phyloP scores from a whole-genome alignment of 2,797 vertebrate species.

The Sebastes diploproa region DNA sequence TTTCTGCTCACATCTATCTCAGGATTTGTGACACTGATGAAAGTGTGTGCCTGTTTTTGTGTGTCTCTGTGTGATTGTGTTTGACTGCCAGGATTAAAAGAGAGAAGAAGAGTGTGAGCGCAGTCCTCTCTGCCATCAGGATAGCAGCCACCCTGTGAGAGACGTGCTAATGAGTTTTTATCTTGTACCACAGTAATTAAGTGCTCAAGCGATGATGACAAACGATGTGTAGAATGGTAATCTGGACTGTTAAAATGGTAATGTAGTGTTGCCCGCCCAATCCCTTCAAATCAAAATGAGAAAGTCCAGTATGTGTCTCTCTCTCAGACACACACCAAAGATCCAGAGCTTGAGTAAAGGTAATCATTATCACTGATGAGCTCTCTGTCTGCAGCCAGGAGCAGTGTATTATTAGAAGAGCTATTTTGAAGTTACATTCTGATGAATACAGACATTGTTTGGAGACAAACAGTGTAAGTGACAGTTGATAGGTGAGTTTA shows the following conservation, averaged over 20 bases:
- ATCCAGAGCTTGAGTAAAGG: slow-evolving; percentile 11
- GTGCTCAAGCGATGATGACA: slow-evolving; percentile 46
- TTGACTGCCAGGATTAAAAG: slow-evolving; percentile 37
- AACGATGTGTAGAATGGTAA: slow-evolving; percentile 34
- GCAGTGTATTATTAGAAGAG: slow-evolving; percentile 32
- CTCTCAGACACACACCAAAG: not conserved
- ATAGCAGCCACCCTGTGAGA: slow-evolving; percentile 38
- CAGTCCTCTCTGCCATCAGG: slow-evolving; percentile 28
- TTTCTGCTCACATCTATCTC: slow-evolving; percentile 14
- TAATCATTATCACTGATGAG: slow-evolving; percentile 56
- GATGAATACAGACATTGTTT: slow-evolving; percentile 19
- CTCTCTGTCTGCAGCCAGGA: slow-evolving; percentile 7
- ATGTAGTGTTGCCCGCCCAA: not conserved
- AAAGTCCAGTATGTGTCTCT: slow-evolving; percentile 20
- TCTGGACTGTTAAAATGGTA: slow-evolving; percentile 19
- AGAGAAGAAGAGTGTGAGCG: slow-evolving; percentile 9
- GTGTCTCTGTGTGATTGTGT: slow-evolving; percentile 24
- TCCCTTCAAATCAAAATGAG: slow-evolving; percentile 20
- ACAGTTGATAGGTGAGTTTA: not conserved
- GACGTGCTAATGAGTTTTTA: slow-evolving; percentile 61
- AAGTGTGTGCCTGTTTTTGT: not conserved
- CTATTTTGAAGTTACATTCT: slow-evolving; percentile 28
- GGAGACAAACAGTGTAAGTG: not conserved
- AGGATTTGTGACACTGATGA: slow-evolving; percentile 23
- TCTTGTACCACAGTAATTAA: slow-evolving; percentile 55